Base-by-base conservation (phyloP, 2,888 invertebrate species). In the Lasioglossum oenotherae region DNA sequence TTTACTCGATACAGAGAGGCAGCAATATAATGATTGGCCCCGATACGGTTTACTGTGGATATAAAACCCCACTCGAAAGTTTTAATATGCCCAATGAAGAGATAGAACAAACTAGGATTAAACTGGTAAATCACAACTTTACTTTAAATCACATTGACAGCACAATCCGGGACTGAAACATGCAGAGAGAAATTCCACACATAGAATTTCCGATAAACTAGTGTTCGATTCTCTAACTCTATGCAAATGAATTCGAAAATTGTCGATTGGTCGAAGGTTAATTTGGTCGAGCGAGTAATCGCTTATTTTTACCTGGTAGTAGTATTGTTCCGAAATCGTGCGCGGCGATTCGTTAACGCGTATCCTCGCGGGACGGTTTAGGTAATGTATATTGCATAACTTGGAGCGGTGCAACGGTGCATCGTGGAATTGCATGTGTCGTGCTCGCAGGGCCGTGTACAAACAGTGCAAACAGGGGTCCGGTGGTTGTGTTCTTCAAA, bases 361-460 rank as follows among this genome's bases (percentile, higher is more conserved):
- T 49, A 79, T 38, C 75, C 87, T 53, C 87, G 64, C 53, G 78
- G 87, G 53, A 80, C 46, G 80, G 80, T 87, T 87, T 84, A 84
- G 84, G 78, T 79, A 82, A 87, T 82, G 81, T 81, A 87, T 80
- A 87, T 81, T 81, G 84, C 81, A 74, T 78, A 87, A 86, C 78
- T 80, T 79, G 57, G 67, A 73, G 6, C 78, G 16, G 41, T 74
- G 57, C 77, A 57, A 12, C 57, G 57, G n/a, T n/a, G 57, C n/a
- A 57, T n/a, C 57, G 57, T 57, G 57, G 57, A 57, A 57, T 57
- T n/a, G 57, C n/a, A 57, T 12, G 57, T n/a, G 57, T 57, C n/a
- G 57, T 8, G n/a, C 3, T 57, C 12, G 57, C 57, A 57, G 57
- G n/a, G 57, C 57, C n/a, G 57, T n/a, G 57, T n/a, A n/a, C n/a